phyloP scores from a whole-genome alignment of 2,113 vertebrate genomes.

The Calidris pugnax region DNA sequence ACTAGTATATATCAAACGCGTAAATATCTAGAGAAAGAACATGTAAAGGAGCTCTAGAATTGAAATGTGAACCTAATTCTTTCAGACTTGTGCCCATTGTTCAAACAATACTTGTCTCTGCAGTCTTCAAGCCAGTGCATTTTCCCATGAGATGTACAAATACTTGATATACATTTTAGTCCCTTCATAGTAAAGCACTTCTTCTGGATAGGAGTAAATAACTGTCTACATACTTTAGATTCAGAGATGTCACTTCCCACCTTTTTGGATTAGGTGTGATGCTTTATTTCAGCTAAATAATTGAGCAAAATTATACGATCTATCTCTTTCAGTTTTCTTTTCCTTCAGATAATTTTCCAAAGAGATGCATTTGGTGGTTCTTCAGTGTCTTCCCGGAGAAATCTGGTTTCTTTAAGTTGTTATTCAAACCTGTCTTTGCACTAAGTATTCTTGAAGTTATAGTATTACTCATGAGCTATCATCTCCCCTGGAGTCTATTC shows the following conservation, averaged over 20 bases:
- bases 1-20: background rate
- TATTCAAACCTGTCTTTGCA: constrained; percentile 18
- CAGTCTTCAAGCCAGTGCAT: background rate
- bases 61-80: background rate
- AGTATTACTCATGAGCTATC: background rate
- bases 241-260: background rate
- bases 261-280: background rate
- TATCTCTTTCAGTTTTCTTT: background rate
- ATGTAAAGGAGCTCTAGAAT: background rate
- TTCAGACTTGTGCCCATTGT: background rate
- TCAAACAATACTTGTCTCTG: background rate
- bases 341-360: background rate
- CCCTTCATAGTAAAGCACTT: background rate
- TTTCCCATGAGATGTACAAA: background rate
- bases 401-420: background rate
- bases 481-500: background rate
- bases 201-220: background rate
- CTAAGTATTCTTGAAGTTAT: constrained; percentile 35
- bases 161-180: background rate
- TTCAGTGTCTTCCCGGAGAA: background rate
- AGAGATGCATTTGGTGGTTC: background rate
- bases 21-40: background rate
- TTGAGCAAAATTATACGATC: background rate
- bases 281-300: background rate
- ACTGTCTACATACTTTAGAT: background rate